Evolutionary conservation across 2,797 vertebrate species (phyloP).

Genomic region (Pogonophryne albipinna): DNA sequence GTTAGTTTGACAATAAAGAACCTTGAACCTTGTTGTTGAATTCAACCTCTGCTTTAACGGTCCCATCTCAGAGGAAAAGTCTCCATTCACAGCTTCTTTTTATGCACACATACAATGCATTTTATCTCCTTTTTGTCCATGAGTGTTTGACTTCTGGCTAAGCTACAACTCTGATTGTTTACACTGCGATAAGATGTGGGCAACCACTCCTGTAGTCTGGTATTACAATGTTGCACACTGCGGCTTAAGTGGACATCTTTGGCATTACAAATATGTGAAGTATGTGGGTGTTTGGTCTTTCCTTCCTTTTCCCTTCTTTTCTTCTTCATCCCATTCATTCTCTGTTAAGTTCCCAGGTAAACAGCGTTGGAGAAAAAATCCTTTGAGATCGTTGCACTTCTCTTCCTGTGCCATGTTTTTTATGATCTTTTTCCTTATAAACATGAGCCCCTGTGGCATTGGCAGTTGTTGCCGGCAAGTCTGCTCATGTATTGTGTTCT

Average conservation of each 20-base stretch:
- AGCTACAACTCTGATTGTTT: slow-evolving; percentile 64
- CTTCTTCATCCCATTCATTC: slow-evolving; percentile 53
- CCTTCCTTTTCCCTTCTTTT: slow-evolving; percentile 13
- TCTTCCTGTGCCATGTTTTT: slow-evolving; percentile 26
- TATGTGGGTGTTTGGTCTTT: slow-evolving; percentile 73
- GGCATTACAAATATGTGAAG: slow-evolving; percentile 78
- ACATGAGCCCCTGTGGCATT: slow-evolving; percentile 24
- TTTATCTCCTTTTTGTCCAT: slow-evolving; percentile 29
- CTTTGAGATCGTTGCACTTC: slow-evolving; percentile 29
- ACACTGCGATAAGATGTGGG: slow-evolving; percentile 66
- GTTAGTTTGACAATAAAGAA: no score
- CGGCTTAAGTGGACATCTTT: slow-evolving; percentile 65
- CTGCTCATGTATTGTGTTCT: slow-evolving; percentile 38
- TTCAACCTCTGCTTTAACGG: slow-evolving; percentile 48
- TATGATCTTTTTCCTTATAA: not conserved
- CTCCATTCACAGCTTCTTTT: slow-evolving; percentile 8
- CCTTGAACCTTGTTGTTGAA: slow-evolving; percentile 12
- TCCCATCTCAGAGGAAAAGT: slow-evolving; percentile 34
- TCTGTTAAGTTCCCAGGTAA: slow-evolving; percentile 59
- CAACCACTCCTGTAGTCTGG: slow-evolving; percentile 58
- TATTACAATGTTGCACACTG: slow-evolving; percentile 60
- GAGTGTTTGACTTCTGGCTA: slow-evolving; percentile 58
- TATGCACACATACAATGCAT: slow-evolving; percentile 19
- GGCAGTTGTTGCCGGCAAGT: slow-evolving; percentile 38
- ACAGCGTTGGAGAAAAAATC: slow-evolving; percentile 40